Evolutionary conservation across 2,797 vertebrate genomes (phyloP).

Genomic region (Delichon dasypus): DNA sequence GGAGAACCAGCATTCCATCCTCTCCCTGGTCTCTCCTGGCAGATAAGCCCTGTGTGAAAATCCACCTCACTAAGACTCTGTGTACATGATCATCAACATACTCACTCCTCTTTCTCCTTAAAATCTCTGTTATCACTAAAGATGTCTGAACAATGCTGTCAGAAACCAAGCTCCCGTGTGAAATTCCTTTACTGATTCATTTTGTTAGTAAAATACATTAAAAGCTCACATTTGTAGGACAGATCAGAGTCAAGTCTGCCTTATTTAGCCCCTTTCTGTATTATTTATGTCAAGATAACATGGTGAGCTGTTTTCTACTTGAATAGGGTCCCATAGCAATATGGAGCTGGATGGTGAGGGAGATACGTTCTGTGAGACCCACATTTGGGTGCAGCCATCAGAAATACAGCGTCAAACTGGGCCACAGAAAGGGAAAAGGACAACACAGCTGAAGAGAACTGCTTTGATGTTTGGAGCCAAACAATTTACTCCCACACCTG

Average conservation of each 20-base stretch:
- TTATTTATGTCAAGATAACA: background rate
- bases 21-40: background rate
- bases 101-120: background rate
- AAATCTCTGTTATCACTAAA: background rate
- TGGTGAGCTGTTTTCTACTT: background rate
- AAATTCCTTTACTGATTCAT: background rate
- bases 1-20: background rate
- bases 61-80: background rate
- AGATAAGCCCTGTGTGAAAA: background rate
- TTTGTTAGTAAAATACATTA: background rate
- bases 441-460: background rate
- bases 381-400: background rate
- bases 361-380: background rate
- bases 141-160: background rate
- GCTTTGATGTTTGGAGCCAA: background rate
- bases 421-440: background rate
- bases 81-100: fast-evolving
- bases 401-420: background rate
- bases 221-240: background rate
- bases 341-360: background rate
- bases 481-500: background rate
- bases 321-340: background rate
- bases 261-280: background rate
- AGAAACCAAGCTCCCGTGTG: background rate
- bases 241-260: background rate